Base-by-base conservation (phyloP, 2,888 invertebrate species). In the Sialis fuliginosa region DNA sequence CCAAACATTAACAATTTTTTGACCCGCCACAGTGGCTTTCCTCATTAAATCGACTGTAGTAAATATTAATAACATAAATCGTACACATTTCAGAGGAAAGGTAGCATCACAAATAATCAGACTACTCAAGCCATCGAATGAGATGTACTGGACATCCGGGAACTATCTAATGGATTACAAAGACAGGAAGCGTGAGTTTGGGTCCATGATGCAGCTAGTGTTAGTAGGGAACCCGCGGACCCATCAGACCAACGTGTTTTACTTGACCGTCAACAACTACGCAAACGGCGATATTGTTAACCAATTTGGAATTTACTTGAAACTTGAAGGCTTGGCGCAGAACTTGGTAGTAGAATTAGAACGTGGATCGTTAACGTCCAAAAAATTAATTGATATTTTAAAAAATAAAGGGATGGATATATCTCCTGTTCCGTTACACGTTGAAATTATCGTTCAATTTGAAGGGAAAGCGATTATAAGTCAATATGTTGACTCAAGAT, bases 151-250 rank as follows among this genome's bases (percentile, higher is more conserved):
- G 72, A 73, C 77, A 0, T 81, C 81, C 0, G 81, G 80, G 32
- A 82, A 82, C 61, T 79, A 80, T 56, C 70, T 83, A 48, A 70
- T 81, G 53, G 81, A 80, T 50, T 77, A 75, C 54, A 74, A 76
- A n/a, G 77, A 79, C 54, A 71, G 72, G 1, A 71, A 72, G 34
- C 67, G 72, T 49, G 72, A 74, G 43, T 73, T 74, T 48, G 76
- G 76, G 1, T 70, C 74, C 3, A 66, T 75, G 64, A 54, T 75
- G 12, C 74, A 77, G 53, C 66, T 77, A 30, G 64, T 81, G 50
- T 68, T 77, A 6, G 71, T 82, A 4, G 82, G 79, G 0, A 79
- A 81, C 57, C 70, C 74, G 1, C 64, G 69, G 35, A 78, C 79
- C 1, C 77, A 79, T 33, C 64, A 78, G 50, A 82, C 82, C 0